These are phyloP conservation scores for Varecia variegata DNA, from an alignment of 2,797 vertebrate species.

Conservation along the genomic window DNA sequence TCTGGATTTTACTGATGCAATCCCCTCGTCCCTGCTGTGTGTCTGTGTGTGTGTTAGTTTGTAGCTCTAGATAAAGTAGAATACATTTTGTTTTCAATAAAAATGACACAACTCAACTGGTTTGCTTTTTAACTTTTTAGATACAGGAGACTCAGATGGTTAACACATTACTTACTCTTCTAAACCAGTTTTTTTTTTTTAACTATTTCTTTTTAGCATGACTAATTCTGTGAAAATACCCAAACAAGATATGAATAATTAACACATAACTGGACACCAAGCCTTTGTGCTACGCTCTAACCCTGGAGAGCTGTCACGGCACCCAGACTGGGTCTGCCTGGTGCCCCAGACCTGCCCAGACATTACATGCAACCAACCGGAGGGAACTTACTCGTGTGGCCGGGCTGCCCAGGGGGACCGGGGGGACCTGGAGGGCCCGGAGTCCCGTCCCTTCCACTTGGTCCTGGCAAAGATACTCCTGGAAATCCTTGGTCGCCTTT, in stretches of 20 bases:
- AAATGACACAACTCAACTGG: neutral
- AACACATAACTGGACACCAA: rapidly evolving
- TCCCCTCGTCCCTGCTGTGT: no score
- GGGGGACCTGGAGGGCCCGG: slow-evolving; percentile 88
- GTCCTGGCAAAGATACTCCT: slow-evolving; percentile 89
- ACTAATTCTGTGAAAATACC: neutral
- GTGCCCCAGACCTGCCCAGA: rapidly evolving
- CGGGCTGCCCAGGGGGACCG: slow-evolving; percentile 86
- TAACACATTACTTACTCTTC: neutral
- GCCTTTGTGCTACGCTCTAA: rapidly evolving
- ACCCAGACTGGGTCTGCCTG: rapidly evolving
- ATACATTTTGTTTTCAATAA: neutral
- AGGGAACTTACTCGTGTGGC: slow-evolving; percentile 72
- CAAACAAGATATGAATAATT: neutral
- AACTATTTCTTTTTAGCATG: neutral
- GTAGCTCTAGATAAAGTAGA: neutral
- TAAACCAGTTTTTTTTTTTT: neutral
- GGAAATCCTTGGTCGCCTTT: slow-evolving; percentile 92
- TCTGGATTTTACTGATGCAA: neutral
- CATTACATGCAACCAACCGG: rapidly evolving
- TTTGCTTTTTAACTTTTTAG: neutral
- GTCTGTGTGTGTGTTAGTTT: rapidly evolving
- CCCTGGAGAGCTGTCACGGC: rapidly evolving
- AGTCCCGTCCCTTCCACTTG: slow-evolving; percentile 88
- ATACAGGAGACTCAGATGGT: neutral